Evolutionary conservation across 1,140 invertebrate species (phyloP), one percentile per base, ranked within the genome.

Genomic region (Drosophila pseudoobscura): DNA sequence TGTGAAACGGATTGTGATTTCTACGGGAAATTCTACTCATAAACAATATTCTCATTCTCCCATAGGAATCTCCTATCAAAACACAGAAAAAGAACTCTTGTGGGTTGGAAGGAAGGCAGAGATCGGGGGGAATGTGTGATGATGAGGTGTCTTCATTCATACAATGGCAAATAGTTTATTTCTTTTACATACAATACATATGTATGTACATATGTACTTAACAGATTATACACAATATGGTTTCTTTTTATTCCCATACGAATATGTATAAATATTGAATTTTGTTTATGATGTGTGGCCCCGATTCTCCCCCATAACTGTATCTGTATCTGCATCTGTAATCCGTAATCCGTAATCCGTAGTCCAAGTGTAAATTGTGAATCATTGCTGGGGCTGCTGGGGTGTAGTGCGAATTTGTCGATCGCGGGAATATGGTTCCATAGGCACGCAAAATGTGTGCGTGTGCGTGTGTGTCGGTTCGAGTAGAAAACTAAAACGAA

Each of bases 211-310:
- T n/a, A n/a, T n/a, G n/a, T n/a, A 26, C 4, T 5, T 26, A 26
- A 57, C 24, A 56, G 4, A 56, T 2, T 22, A 17, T 17, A 52
- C 24, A 68, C 61, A 65, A 45, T 66, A 65, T 66, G 64, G 61
- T 68, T 68, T 52, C 31, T 29, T 24, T 39, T 68, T 66, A 39
- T 50, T 39, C 22, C 46, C 46, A 54, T 31, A 66, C 49, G 66
- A 68, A 31, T 26, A 49, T 68, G 43, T 69, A 54, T 69, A 68
- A 69, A 68, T 69, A 69, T 69, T 69, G 55, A 69, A 31, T 62
- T 56, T 62, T 56, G 65, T 69, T 69, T 69, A 29, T 47, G 43
- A 9, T 69, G 41, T 54, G 63, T 17, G 62, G 9, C 62, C 45
- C 59, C 59, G 31, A 13, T 57, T 24, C 49, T 39, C 6, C 13